These are phyloP conservation scores for Acestrorhynchus altus DNA, from an alignment of 2,797 vertebrate genomes.

Conservation along the genomic window DNA sequence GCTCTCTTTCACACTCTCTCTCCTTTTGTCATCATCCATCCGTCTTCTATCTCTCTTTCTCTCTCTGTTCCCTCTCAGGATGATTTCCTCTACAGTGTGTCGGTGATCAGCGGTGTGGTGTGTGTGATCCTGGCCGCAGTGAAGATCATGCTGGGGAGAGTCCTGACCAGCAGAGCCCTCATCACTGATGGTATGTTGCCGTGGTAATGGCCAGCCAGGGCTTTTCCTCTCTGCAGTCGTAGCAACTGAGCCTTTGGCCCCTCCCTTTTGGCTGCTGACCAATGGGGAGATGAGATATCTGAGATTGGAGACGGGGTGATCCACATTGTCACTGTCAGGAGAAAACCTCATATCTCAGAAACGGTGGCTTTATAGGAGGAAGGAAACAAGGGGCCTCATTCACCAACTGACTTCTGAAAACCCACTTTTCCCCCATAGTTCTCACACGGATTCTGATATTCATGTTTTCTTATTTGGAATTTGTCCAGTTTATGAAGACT, in stretches of 20 bases:
- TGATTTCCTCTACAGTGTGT: conserved; percentile 94
- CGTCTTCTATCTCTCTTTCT: conserved; percentile 5
- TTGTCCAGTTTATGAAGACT: too few relatives aligned
- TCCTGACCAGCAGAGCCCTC: conserved; percentile 94
- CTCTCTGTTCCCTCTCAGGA: conserved; percentile 78
- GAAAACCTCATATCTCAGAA: background rate
- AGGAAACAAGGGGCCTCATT: too few relatives aligned
- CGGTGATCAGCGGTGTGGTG: conserved; percentile 90
- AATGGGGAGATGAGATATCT: background rate
- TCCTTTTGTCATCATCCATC: conserved; percentile 28
- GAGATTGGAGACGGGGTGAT: background rate
- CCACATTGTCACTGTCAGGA: background rate
- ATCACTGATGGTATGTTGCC: conserved; percentile 89
- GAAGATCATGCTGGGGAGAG: conserved; percentile 94
- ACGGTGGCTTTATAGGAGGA: background rate
- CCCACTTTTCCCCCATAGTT: too few relatives aligned
- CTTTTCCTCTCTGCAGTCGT: conserved; percentile 12
- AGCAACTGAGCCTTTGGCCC: conserved; percentile 22
- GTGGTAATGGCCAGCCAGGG: conserved; percentile 29
- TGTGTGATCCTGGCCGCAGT: conserved; percentile 87
- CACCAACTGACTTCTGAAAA: too few relatives aligned
- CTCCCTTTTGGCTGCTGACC: conserved; percentile 21
- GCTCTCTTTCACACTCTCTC: background rate
- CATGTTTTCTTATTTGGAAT: too few relatives aligned
- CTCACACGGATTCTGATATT: too few relatives aligned